A percentile compares a stretch with the other conserved stretches of the same genome.
Evolutionary conservation across 2,797 vertebrate species (phyloP).

Genomic region (Sebastiscus tertius): DNA sequence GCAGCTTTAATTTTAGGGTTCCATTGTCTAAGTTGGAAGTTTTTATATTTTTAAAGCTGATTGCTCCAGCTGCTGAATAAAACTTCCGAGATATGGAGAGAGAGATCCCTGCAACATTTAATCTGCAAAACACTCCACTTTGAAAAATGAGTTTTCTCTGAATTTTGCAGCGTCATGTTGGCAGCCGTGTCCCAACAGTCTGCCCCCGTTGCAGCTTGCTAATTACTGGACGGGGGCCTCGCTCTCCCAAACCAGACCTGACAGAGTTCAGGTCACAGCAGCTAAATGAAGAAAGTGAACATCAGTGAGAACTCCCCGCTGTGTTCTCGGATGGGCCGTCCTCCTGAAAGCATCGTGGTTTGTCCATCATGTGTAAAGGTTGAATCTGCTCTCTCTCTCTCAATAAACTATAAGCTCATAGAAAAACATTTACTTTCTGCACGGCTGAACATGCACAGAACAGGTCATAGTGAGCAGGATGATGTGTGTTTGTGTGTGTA

Average conservation of each 20-base stretch:
- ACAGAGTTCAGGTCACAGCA: conserved; percentile 18
- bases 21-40: not conserved
- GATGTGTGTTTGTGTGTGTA: not conserved
- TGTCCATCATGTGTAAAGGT: conserved; percentile 38
- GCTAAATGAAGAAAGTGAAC: conserved; percentile 29
- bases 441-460: conserved; percentile 22
- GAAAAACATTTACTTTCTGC: conserved; percentile 48
- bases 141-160: not conserved
- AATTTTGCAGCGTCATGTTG: conserved; percentile 17
- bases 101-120: not conserved
- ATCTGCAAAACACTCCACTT: not conserved
- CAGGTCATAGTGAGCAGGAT: not conserved
- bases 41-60: not conserved
- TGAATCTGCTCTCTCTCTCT: conserved; percentile 40
- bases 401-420: conserved; percentile 22
- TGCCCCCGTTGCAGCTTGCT: conserved; percentile 42
- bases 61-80: not conserved
- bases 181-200: not conserved
- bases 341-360: conserved; percentile 19
- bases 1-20: not conserved
- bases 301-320: not conserved
- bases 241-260: conserved; percentile 34
- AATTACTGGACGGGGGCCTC: conserved; percentile 30
- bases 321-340: not conserved
- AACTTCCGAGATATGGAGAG: not conserved